Evolutionary conservation across 2,888 invertebrate species (phyloP), one percentile per base, ranked within the genome.

Genomic region (Dione vanillae): DNA sequence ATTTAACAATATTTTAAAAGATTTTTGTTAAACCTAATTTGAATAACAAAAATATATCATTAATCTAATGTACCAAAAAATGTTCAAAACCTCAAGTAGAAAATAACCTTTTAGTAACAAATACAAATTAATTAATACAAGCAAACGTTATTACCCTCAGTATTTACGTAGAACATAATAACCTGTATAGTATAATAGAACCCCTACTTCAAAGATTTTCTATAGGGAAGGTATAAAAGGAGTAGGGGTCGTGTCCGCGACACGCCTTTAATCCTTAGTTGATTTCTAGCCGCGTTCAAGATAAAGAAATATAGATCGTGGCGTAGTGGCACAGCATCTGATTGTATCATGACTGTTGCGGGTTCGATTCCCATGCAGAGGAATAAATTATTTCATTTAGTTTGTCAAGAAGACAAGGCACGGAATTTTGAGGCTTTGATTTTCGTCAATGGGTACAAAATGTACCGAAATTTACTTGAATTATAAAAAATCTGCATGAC

Each of bases 221-320:
- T 45, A 52, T 43, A 66, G 52, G 52, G 66, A 61, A 65, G 47
- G 67, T 67, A 64, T 49, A 64, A 67, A 67, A 49, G 56, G 56
- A 43, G 61, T 16, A 62, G 45, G 56, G 47, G 67, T 67, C 61
- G 56, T 65, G 41, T 62, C 56, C 64, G 54, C 27, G 41, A 71
- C 62, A 56, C 56, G 67, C 56, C 56, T 67, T 67, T 71, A 67
- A 64, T 67, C 49, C 67, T 64, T 67, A 67, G 54, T 70, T 67
- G 62, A 62, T 70, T 67, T 62, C 62, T 49, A 59, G 54, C n/a
- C 20, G 58, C 9, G 66, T 37, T 62, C 47, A 52, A 62, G 65
- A 19, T 56, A 27, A 27, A 27, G 27, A 27, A 27, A 27, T 27
- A 27, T 2, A 27, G 27, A 5, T 27, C 27, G 27, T 27, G 27